These are phyloP conservation scores for Miniopterus natalensis DNA, from an alignment of 2,113 vertebrate genomes.

Conservation along the genomic window DNA sequence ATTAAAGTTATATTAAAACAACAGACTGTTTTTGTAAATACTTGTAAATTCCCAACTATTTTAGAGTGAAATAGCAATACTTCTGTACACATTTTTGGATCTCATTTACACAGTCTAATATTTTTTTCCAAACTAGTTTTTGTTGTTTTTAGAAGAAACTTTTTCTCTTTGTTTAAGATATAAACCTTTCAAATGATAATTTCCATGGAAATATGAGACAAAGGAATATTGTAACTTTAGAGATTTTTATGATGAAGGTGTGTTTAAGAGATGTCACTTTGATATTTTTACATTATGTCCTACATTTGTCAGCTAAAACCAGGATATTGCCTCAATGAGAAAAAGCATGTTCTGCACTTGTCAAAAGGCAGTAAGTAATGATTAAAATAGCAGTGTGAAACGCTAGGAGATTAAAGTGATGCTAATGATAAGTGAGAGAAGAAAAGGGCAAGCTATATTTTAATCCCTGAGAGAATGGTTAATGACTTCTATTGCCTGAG, in stretches of 20 bases:
- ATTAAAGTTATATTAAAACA: conserved; percentile 62
- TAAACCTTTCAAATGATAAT: conserved; percentile 90
- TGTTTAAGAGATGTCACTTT: conserved; percentile 96
- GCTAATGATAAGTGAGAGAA: conserved; percentile 99
- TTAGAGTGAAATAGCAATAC: conserved; percentile 64
- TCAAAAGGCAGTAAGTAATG: conserved; percentile 99
- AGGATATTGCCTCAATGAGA: conserved; percentile 99
- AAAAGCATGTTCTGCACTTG: conserved; percentile 99
- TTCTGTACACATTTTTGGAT: conserved; percentile 66
- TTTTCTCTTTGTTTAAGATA: conserved; percentile 87
- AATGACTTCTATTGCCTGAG: conserved; percentile 99
- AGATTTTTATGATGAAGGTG: conserved; percentile 95
- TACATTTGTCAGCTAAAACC: conserved; percentile 99
- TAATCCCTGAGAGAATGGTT: conserved; percentile 99
- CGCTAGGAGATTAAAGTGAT: conserved; percentile 99
- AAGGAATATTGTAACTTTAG: conserved; percentile 93
- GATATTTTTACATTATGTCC: conserved; percentile 99
- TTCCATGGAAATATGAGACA: conserved; percentile 91
- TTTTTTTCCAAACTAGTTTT: conserved; percentile 83
- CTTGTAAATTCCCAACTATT: conserved; percentile 57
- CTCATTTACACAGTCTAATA: conserved; percentile 67
- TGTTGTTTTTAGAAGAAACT: conserved; percentile 90
- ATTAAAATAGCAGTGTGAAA: conserved; percentile 99
- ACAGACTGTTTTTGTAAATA: conserved; percentile 70
- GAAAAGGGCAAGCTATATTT: conserved; percentile 99